Base-by-base conservation (phyloP, 1,140 invertebrate species). In the Asobara japonica region DNA sequence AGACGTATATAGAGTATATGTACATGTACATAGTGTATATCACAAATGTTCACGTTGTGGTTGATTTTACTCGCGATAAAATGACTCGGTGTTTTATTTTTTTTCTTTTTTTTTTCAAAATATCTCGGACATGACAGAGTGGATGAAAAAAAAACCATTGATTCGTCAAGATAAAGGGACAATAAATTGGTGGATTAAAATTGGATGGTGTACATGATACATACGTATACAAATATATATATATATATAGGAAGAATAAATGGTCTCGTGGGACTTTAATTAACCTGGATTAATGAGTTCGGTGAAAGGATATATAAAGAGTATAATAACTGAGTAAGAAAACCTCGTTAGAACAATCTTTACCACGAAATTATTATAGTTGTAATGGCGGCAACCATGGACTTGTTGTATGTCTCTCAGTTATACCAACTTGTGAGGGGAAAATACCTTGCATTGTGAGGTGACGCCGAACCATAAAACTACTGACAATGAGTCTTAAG, bases 281-380 rank as follows among this genome's bases (percentile, higher is more conserved):
- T 65, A 36, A 36, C 62, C 27, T 65, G 29, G 30, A 65, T 65
- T 31, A 36, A 38, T 33, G 62, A 31, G 62, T 38, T 31, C 62
- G 33, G 33, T 65, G 62, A 45, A 36, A 38, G 41, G 33, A 38
- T 66, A 66, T 45, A 66, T 36, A 66, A 66, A 33, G 64, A 33
- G 22, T 41, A 33, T 36, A 66, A 66, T 45, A 45, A 68, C 65
- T 45, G 48, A 25, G 51, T 56, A 56, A 56, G 22, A 56, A n/a
- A 56, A 45, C 41, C 51, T 56, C 51, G 51, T 56, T 56, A 56
- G 51, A 56, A 56, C n/a, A 56, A 56, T 56, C 51, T 5, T 18
- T 56, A 56, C 51, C 22, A 27, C 51, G 51, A 56, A 56, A 56
- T 56, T 56, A 56, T 56, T 56, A 56, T 56, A 56, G 51, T 56